phyloP scores from a whole-genome alignment of 2,113 vertebrate genomes.

The Hucho hucho region DNA sequence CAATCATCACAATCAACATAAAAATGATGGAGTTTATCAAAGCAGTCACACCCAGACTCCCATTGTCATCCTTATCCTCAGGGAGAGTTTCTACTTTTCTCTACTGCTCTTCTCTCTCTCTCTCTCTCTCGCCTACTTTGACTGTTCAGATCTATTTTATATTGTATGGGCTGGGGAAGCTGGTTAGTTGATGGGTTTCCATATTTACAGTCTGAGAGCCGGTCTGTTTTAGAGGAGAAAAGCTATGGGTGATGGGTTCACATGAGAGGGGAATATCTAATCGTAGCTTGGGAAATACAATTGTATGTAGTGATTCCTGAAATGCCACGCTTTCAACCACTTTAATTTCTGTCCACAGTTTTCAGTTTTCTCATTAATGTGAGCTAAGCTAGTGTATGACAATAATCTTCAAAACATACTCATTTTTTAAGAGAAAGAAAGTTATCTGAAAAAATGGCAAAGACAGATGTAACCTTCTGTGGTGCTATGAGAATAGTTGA shows the following conservation, averaged over 20 bases:
- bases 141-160: neutral
- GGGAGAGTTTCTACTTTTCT: conserved; percentile 25
- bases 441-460: too few relatives aligned
- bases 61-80: conserved; percentile 54
- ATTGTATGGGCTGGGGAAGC: neutral
- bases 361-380: too few relatives aligned
- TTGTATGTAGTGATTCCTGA: too few relatives aligned
- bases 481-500: too few relatives aligned
- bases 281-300: neutral
- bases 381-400: too few relatives aligned
- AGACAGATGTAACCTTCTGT: too few relatives aligned
- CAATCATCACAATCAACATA: conserved; percentile 41
- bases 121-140: neutral
- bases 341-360: too few relatives aligned
- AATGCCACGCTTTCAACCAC: too few relatives aligned
- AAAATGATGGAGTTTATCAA: conserved; percentile 54
- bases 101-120: neutral
- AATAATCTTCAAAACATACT: too few relatives aligned
- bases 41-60: conserved; percentile 37
- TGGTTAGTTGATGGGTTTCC: too few relatives aligned
- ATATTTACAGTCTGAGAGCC: neutral
- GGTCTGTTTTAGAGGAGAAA: neutral
- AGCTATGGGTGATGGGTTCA: neutral
- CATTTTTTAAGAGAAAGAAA: too few relatives aligned
- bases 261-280: neutral